phyloP scores from a whole-genome alignment of 2,113 vertebrate species.

The human (Homo sapiens) region GRCh38 chr2:80611001-80611500 shows the following conservation, averaged over 20 bases:
- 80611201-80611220: background rate
- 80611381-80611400: background rate
- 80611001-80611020: background rate
- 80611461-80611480: background rate
- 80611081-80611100: background rate
- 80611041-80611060: background rate
- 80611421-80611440: background rate
- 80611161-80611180: background rate
- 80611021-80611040: background rate
- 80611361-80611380: background rate
- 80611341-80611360: background rate
- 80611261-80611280: background rate
- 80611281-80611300: background rate
- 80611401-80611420: background rate
- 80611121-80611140: background rate
- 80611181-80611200: background rate
- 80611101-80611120: background rate
- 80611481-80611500: slow-evolving; percentile 23
- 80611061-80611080: background rate
- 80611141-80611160: background rate
- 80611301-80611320: background rate
- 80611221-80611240: background rate
- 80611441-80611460: background rate
- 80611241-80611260: background rate
- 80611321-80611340: background rate